A percentile compares a stretch with the other conserved stretches of the same genome.
phyloP scores from a whole-genome alignment of 2,113 vertebrate species.

The Laterallus jamaicensis region DNA sequence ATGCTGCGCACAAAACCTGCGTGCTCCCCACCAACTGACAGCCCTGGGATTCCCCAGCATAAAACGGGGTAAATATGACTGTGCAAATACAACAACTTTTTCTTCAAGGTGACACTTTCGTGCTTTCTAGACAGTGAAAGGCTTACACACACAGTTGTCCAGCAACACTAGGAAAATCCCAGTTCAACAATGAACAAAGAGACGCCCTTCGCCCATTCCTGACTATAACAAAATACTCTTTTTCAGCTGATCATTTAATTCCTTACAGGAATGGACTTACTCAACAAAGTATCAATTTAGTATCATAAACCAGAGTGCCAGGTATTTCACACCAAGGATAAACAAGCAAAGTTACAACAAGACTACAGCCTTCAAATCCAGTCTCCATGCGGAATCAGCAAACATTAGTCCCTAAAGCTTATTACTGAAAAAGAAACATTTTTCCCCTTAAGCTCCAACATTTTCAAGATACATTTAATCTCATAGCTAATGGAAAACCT shows the following conservation, averaged over 20 bases:
- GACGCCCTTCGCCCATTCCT: not conserved
- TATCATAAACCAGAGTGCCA: not conserved
- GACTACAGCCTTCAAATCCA: not conserved
- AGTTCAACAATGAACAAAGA: not conserved
- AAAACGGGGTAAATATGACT: not conserved
- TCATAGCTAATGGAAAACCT: not conserved
- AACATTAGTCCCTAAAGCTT: not conserved
- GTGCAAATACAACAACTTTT: not conserved
- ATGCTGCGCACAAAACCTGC: fast-evolving
- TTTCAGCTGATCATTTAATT: not conserved
- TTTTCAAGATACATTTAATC: not conserved
- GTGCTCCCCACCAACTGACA: not conserved
- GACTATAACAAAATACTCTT: not conserved
- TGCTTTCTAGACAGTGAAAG: not conserved
- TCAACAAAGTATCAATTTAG: not conserved
- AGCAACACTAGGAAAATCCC: not conserved
- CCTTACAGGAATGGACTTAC: not conserved
- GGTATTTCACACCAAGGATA: not conserved
- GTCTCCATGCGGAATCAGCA: not conserved
- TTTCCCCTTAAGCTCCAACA: not conserved
- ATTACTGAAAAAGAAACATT: not conserved
- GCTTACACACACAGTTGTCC: not conserved
- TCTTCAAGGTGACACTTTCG: not conserved
- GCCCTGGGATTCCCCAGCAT: not conserved
- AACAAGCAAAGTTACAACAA: not conserved